Percentiles rank a stretch among this genome's conserved stretches.
Conservation (phyloP, 2,797 vertebrate species). For the Distichodus sexfasciatus region DNA sequence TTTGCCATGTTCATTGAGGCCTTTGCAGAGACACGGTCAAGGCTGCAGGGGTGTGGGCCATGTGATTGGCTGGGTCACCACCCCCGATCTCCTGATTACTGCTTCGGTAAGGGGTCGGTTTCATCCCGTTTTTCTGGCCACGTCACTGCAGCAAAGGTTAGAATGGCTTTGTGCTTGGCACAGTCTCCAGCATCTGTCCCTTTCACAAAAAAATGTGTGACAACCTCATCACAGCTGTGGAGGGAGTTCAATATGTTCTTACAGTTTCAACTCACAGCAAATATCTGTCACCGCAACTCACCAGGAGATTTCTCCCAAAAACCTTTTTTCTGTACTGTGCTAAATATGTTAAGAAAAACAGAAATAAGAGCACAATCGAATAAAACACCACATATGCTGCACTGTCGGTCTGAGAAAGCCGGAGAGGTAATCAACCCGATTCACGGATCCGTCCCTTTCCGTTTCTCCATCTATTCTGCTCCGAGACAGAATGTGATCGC, state of each 20-base stretch:
- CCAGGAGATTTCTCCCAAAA: background rate
- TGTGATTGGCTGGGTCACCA: constrained; percentile 47
- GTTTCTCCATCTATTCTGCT: constrained; percentile 18
- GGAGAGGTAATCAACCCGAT: constrained; percentile 38
- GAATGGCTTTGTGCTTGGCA: background rate
- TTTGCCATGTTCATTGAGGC: constrained; percentile 36
- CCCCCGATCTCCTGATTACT: constrained; percentile 36
- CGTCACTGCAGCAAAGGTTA: constrained; percentile 4
- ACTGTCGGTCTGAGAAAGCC: background rate
- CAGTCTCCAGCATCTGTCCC: background rate
- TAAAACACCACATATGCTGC: background rate
- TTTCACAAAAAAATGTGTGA: background rate
- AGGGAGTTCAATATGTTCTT: background rate
- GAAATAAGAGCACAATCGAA: constrained; percentile 5
- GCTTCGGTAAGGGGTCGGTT: constrained; percentile 1
- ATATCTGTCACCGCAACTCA: background rate
- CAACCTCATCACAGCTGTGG: background rate
- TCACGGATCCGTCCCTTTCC: background rate
- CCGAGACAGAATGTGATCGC: constrained; percentile 26
- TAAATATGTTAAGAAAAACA: background rate
- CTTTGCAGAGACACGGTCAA: constrained; percentile 35
- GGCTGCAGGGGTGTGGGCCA: constrained; percentile 20
- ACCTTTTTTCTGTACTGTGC: background rate
- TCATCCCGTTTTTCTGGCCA: constrained; percentile 15
- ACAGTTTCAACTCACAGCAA: background rate